phyloP scores from a whole-genome alignment of 2,888 invertebrate species.

The Spicauda simplicius region DNA sequence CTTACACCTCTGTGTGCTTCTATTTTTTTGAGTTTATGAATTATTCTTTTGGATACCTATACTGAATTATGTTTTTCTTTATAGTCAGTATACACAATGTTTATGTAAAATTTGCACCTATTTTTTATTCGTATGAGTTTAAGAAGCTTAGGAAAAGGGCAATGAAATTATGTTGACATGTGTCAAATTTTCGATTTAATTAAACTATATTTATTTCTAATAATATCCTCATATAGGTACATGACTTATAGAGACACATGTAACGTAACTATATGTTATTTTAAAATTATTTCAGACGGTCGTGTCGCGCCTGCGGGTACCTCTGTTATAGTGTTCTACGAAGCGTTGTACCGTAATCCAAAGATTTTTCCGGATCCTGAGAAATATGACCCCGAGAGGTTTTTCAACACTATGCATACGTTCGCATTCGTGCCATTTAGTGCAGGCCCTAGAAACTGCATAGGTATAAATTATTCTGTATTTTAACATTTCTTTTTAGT shows the following conservation, averaged over 20 bases:
- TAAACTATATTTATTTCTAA: too few species aligned
- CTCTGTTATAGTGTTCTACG: slow-evolving; percentile 50
- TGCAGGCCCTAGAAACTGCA: slow-evolving; percentile 54
- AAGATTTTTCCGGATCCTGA: slow-evolving; percentile 50
- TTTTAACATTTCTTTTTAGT: not conserved
- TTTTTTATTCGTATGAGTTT: too few species aligned
- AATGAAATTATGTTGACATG: too few species aligned
- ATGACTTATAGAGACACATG: too few species aligned
- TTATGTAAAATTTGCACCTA: not conserved
- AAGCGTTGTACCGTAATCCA: slow-evolving; percentile 49
- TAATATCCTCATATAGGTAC: too few species aligned
- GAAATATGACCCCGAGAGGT: slow-evolving; percentile 51
- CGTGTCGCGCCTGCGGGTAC: slow-evolving; percentile 50
- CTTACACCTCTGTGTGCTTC: slow-evolving; percentile 7
- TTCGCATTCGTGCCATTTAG: slow-evolving; percentile 53
- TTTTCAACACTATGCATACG: slow-evolving; percentile 47
- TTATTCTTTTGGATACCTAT: not conserved
- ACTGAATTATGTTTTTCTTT: not conserved
- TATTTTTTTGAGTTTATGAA: not conserved
- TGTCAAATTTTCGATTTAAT: too few species aligned
- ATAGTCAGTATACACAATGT: not conserved
- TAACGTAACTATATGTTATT: not conserved
- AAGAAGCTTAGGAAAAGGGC: too few species aligned
- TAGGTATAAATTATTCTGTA: slow-evolving; percentile 43
- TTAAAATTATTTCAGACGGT: slow-evolving; percentile 47